Base-by-base conservation (phyloP, 2,888 invertebrate species). In the Papilio demoleus region DNA sequence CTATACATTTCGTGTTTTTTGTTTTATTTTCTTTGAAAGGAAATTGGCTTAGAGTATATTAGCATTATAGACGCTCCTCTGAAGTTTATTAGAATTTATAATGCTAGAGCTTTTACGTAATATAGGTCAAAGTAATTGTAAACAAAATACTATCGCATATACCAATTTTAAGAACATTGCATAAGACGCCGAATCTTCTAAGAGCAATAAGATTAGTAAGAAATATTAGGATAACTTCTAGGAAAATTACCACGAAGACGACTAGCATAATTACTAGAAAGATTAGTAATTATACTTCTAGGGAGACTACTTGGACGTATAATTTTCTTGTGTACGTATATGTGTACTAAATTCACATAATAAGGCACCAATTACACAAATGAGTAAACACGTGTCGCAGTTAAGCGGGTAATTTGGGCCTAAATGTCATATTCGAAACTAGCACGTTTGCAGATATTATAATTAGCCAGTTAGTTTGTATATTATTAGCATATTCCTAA, bases 81-180 rank as follows among this genome's bases (percentile, higher is more conserved):
- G 53, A 9, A 56, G 53, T 56, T 56, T 56, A 56, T 56, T 31
- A 56, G 53, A 56, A 31, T 53, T 56, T 31, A 31, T 56, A 31
- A 56, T 56, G 9, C 3, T 53, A 56, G n/a, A 6, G 27, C 31
- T 4, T n/a, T 31, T 56, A 17, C 31, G 17, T 17, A 56, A 31
- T 53, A 8, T 53, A 53, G 53, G 31, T 53, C 27, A 53, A 27
- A 53, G 8, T 53, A 27, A 27, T 53, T 53, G n/a, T 31, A 53
- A 50, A 27, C n/a, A n/a, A 14, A n/a, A 24, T 50, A 9, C 45
- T 24, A 14, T 50, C 14, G 6, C 27, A 53, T 8, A 12, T 6
- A n/a, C 8, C 11, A 31, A 27, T n/a, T 1, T 27, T 27, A 42
- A 42, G 17, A 17, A 42, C 17, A 42, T 17, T 12, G n/a, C 14